Percentiles rank a stretch among this genome's conserved stretches.
phyloP scores from a whole-genome alignment of 1,140 invertebrate genomes.

The Euura lappo region DNA sequence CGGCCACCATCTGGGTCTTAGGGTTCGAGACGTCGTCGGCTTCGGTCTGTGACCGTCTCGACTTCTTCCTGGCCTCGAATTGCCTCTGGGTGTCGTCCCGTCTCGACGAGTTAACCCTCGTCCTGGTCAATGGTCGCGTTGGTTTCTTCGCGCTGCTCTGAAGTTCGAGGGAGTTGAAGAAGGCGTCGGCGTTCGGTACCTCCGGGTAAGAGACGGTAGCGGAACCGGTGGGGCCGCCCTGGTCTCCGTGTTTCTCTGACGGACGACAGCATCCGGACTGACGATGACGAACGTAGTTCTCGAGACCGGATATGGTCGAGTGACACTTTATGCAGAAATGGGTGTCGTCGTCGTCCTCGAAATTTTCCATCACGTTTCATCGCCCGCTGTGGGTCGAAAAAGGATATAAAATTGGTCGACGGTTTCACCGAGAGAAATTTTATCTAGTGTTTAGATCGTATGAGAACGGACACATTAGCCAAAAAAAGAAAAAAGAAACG shows the following conservation, averaged over 20 bases:
- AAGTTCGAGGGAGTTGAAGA: slow-evolving; percentile 84
- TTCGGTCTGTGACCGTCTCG: slow-evolving; percentile 27
- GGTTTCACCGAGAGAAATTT: no score
- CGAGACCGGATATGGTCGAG: slow-evolving; percentile 76
- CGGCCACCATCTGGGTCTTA: slow-evolving; percentile 30
- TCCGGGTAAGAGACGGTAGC: slow-evolving; percentile 57
- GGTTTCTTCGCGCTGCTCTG: slow-evolving; percentile 75
- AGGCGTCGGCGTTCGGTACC: slow-evolving; percentile 77
- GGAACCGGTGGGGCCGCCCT: slow-evolving; percentile 35
- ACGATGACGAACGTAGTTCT: slow-evolving; percentile 82
- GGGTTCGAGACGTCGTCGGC: slow-evolving; percentile 30
- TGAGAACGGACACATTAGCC: no score
- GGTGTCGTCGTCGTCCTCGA: slow-evolving; percentile 77
- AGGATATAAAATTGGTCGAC: background rate
- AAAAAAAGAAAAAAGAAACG: no score
- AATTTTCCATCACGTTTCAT: slow-evolving; percentile 49
- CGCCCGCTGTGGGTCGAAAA: background rate
- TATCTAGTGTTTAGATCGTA: no score
- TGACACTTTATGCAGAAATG: slow-evolving; percentile 89
- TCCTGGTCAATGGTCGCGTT: slow-evolving; percentile 49
- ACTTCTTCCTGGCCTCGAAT: slow-evolving; percentile 36
- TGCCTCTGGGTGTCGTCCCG: slow-evolving; percentile 48
- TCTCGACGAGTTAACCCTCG: slow-evolving; percentile 33
- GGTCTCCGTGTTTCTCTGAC: slow-evolving; percentile 46
- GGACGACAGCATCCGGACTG: slow-evolving; percentile 66